Base-by-base conservation (phyloP, 2,888 invertebrate genomes). In the Diarsia rubi region DNA sequence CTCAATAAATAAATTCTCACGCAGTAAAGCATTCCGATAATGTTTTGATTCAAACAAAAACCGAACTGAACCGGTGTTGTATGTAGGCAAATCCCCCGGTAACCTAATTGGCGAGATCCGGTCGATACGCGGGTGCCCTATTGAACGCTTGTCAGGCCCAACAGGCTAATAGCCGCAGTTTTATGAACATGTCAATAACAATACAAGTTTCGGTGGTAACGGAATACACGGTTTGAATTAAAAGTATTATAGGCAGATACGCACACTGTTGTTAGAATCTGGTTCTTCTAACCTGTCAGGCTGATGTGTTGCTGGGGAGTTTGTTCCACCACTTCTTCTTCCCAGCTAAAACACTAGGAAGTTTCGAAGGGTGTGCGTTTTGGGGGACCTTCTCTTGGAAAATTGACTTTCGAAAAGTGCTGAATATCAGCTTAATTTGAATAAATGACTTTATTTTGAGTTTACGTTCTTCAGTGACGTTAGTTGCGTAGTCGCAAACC, bases 91-190 rank as follows among this genome's bases (percentile, higher is more conserved):
- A 72, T 73, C 85, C 82, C 70, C 71, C 24, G 78, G 54, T 85
- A 78, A 72, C 78, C 69, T 72, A 85, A 83, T 85, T 78, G 86
- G 64, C 63, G 49, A 11, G 64, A 85, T 83, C 82, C 82, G 83
- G 71, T 71, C 78, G 78, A 82, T 69, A 66, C 27, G 60, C 21
- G 44, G 66, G 63, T 57, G 71, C 74, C 78, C 78, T 78, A 82
- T 85, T 78, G 66, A 82, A 78, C 60, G 44, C 31, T 2, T 62
- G 64, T 67, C 85, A 62, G 52, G 12, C 54, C 59, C 59, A 69
- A 66, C 64, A 19, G 54, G 69, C 57, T 74, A 42, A 63, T 63
- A 73, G 54, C 37, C 49, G 31, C 45, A 60, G 49, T 60, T 69
- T 73, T 69, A 70, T 73, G 57, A 70, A 85, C 60, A 49, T 65